A percentile compares a stretch with the other conserved stretches of the same genome.
These are phyloP conservation scores for Balaeniceps rex DNA, from an alignment of 2,113 vertebrate genomes.

Conservation along the genomic window DNA sequence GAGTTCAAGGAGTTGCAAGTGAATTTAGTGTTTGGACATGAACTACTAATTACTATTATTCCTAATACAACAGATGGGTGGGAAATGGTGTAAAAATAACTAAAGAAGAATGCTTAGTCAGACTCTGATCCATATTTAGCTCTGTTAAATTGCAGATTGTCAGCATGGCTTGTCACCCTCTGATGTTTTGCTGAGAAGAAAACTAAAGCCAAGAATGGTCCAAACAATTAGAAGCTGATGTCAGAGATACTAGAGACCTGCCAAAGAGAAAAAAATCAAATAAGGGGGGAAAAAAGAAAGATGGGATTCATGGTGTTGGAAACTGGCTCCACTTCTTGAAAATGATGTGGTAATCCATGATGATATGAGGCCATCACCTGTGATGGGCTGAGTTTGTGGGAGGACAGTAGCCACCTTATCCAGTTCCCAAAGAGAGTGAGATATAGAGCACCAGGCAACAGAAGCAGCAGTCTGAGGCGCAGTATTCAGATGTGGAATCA, in stretches of 20 bases:
- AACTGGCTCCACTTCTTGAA: background rate
- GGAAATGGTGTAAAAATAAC: constrained; percentile 15
- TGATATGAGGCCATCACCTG: background rate
- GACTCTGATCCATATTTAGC: constrained; percentile 3
- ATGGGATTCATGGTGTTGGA: background rate
- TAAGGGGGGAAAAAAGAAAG: background rate
- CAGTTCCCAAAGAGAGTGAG: background rate
- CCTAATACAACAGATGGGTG: background rate
- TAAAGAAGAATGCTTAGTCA: constrained; percentile 35
- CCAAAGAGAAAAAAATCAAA: background rate
- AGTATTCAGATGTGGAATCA: background rate
- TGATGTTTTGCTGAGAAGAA: constrained; percentile 20
- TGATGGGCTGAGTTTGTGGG: background rate
- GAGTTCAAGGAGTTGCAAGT: background rate
- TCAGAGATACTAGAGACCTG: background rate
- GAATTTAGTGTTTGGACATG: background rate
- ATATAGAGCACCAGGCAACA: background rate
- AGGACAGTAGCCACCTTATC: background rate
- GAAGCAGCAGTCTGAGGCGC: background rate
- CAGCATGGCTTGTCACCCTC: constrained; percentile 13
- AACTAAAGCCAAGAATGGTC: background rate
- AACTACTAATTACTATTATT: background rate
- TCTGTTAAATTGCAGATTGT: constrained; percentile 5
- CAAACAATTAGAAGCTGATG: background rate
- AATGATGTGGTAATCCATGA: background rate